phyloP scores from a whole-genome alignment of 2,113 vertebrate genomes.

The Myotis brandtii region DNA sequence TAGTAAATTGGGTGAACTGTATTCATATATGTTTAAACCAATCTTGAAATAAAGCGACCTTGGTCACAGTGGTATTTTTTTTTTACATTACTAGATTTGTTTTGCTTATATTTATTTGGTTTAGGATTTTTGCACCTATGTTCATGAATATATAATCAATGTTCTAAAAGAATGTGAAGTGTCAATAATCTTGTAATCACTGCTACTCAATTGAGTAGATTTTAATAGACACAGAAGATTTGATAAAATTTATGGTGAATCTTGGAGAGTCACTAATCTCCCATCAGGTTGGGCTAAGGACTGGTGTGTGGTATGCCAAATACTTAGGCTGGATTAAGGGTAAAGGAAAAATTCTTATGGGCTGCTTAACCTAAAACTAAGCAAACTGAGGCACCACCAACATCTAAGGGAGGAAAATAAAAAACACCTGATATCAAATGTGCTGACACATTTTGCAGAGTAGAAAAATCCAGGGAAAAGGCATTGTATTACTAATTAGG shows the following conservation, averaged over 20 bases:
- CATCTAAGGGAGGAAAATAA: background rate
- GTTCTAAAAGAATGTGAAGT: background rate
- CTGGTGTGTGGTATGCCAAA: too few relatives aligned
- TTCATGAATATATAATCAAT: background rate
- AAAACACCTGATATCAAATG: background rate
- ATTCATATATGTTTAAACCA: background rate
- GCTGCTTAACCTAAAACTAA: background rate
- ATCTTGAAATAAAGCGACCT: background rate
- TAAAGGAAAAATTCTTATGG: background rate
- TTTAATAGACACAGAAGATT: background rate
- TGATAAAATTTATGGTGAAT: background rate
- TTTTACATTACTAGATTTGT: background rate
- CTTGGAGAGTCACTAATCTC: background rate
- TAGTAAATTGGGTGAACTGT: background rate
- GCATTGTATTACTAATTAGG: background rate
- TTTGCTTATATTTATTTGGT: background rate
- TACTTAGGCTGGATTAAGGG: background rate
- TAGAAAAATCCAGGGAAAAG: background rate
- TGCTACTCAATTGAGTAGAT: background rate
- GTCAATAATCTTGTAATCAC: background rate
- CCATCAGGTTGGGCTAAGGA: background rate
- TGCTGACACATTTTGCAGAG: background rate
- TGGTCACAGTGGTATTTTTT: background rate
- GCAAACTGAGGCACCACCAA: background rate
- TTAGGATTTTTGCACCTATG: background rate